Base-by-base conservation (phyloP, 2,888 invertebrate genomes). In the Cyrtodaria siliqua region DNA sequence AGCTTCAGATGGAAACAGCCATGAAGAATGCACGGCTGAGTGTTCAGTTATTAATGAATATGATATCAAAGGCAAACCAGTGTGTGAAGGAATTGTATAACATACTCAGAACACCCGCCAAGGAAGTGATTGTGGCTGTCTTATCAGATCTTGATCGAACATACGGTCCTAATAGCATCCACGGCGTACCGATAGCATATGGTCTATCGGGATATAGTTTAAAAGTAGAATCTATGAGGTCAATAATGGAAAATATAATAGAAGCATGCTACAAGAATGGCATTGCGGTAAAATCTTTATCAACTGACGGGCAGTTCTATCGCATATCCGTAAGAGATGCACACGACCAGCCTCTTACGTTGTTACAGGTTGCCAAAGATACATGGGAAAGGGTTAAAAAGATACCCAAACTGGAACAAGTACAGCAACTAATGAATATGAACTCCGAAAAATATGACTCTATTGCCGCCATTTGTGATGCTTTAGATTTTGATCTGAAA, bases 191-290 rank as follows among this genome's bases (percentile, higher is more conserved):
- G 1, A 38, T 70, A 12, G 62, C 56, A 33, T 70, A 62, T 38
- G 70, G 55, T 4, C n/a, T 70, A 24, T 8, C 62, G n/a, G 62
- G 62, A 2, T 70, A 62, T 26, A 62, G 70, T 47, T 27, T 70
- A 24, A 27, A 24, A 8, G 44, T 55, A 20, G 24, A 50, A 16
- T 27, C 12, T 2, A 26, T 70, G 44, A 44, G 62, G 18, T 44
- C 61, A 16, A 6, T 62, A 29, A 14, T 70, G 2, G 12, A 16
- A 6, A 24, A 55, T 2, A 20, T 55, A 2, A 1, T 56, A 2
- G 6, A 14, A 1, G 56, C 16, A 2, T 70, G 70, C 62, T 4
- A 55, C 23, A 14, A 20, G 27, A 16, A 18, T 6, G 60, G 59
- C 0, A 14, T 68, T 4, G 1, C 14, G 24, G 53, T 70, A 2